Percentiles rank a stretch among this genome's conserved stretches.
Evolutionary conservation across 2,797 vertebrate species (phyloP).

Genomic region (Gymnoscopelus microlampas): DNA sequence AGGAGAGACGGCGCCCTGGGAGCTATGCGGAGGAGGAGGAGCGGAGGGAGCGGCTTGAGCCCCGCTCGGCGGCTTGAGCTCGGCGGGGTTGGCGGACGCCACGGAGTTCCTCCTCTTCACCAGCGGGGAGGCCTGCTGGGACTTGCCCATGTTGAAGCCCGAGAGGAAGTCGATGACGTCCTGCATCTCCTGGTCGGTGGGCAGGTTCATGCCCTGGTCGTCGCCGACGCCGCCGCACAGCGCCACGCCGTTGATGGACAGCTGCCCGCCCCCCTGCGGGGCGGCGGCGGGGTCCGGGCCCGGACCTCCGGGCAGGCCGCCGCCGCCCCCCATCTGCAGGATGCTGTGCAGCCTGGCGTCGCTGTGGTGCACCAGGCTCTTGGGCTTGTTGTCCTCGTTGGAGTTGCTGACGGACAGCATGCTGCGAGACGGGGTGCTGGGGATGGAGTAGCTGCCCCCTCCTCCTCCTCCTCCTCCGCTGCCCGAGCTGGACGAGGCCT

Average conservation of each 20-base stretch:
- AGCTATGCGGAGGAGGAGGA: conserved; percentile 24
- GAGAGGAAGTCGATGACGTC: conserved; percentile 99
- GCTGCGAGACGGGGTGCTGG: conserved; percentile 91
- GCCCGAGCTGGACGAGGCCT: conserved; percentile 88
- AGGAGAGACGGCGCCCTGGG: conserved; percentile 79
- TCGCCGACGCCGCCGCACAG: conserved; percentile 83
- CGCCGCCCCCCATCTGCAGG: conserved; percentile 82
- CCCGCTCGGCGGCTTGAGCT: conserved; percentile 87
- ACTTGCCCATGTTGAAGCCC: conserved; percentile 98
- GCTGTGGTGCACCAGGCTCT: conserved; percentile 62
- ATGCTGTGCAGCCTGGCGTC: conserved; percentile 89
- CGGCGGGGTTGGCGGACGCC: conserved; percentile 86
- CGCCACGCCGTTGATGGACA: conserved; percentile 85
- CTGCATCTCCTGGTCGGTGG: conserved; percentile 99
- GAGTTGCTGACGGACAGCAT: conserved; percentile 80
- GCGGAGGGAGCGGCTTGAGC: conserved; percentile 68
- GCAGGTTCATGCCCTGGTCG: conserved; percentile 96
- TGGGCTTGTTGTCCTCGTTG: conserved; percentile 82
- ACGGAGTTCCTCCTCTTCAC: conserved; percentile 94
- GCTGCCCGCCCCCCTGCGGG: conserved; percentile 69
- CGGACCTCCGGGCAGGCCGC: conserved; percentile 76
- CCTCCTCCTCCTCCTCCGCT: conserved; percentile 50
- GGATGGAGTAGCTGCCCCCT: conserved; percentile 90
- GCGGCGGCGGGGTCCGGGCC: conserved; percentile 66
- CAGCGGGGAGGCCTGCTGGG: conserved; percentile 94